Evolutionary conservation across 2,113 vertebrate species (phyloP).

Genomic region (Spilogale gracilis): DNA sequence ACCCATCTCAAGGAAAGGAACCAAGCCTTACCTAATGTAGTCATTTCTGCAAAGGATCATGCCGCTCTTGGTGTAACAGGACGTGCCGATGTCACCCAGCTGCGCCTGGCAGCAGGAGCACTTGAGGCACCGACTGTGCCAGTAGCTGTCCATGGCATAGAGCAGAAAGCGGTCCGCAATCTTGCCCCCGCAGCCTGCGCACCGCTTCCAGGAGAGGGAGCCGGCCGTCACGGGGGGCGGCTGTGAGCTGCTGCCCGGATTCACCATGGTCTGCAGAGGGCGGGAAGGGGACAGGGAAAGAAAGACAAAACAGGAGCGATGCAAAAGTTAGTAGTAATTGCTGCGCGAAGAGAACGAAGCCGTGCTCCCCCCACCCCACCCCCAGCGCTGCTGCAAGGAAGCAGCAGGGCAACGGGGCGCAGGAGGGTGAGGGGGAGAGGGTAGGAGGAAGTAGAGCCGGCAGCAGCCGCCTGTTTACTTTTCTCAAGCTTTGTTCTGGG

Average conservation of each 20-base stretch:
- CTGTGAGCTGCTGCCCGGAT: conserved; percentile 97
- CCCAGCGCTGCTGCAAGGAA: conserved; percentile 31
- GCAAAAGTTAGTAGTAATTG: conserved; percentile 76
- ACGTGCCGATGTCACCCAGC: conserved; percentile 98
- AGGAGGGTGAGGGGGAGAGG: conserved; percentile 36
- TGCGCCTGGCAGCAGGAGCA: conserved; percentile 99
- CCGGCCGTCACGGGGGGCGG: conserved; percentile 95
- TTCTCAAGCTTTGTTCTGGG: conserved; percentile 86
- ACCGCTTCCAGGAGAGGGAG: conserved; percentile 98
- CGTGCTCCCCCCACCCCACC: neutral
- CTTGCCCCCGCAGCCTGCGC: conserved; percentile 98
- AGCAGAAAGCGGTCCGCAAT: conserved; percentile 99
- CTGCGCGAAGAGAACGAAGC: neutral
- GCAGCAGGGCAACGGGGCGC: conserved; percentile 63
- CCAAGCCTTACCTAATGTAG: conserved; percentile 96
- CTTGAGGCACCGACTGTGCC: conserved; percentile 99
- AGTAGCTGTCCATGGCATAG: conserved; percentile 99
- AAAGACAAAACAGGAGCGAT: conserved; percentile 67
- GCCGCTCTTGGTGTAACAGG: conserved; percentile 99
- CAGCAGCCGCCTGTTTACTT: conserved; percentile 83
- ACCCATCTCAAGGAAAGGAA: conserved; percentile 29
- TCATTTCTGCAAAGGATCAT: conserved; percentile 99
- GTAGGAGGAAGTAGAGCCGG: conserved; percentile 56
- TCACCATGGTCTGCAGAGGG: conserved; percentile 94
- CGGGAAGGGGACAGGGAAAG: conserved; percentile 61